These are phyloP conservation scores for Caenorhabditis doughertyi DNA, from an alignment of 2,888 invertebrate species.

Conservation along the genomic window DNA sequence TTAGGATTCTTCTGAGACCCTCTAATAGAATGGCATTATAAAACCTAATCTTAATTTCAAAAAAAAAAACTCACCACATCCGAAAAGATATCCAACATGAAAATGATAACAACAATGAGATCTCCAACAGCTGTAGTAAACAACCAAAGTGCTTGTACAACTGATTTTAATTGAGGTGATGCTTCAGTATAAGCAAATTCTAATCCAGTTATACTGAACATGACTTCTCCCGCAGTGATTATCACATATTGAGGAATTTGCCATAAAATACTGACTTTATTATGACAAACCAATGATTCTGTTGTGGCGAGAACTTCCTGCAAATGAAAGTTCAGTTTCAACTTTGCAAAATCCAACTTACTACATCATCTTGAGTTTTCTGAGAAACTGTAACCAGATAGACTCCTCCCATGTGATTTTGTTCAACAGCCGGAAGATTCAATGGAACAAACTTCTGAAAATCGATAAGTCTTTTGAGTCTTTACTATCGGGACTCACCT, in stretches of 20 bases:
- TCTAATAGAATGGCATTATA: too few relatives aligned
- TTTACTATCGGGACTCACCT: background rate
- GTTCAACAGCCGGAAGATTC: constrained; percentile 1
- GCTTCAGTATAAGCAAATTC: constrained; percentile 85
- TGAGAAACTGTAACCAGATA: constrained; percentile 46
- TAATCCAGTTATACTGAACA: constrained; percentile 84
- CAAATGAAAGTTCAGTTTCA: background rate
- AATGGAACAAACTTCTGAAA: constrained; percentile 25
- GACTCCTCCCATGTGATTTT: constrained; percentile 62
- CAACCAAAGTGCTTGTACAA: constrained; percentile 93
- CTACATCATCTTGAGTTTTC: constrained; percentile 21
- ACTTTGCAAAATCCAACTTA: background rate
- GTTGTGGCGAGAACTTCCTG: constrained; percentile 42
- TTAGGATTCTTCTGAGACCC: too few relatives aligned
- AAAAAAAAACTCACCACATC: constrained; percentile 63
- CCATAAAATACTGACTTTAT: constrained; percentile 73
- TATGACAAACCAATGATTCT: constrained; percentile 64
- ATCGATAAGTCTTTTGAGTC: background rate
- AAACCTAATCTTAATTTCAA: background rate
- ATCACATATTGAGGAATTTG: constrained; percentile 84
- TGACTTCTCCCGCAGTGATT: constrained; percentile 84
- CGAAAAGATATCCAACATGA: constrained; percentile 63
- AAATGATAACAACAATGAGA: constrained; percentile 89
- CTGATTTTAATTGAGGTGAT: constrained; percentile 93
- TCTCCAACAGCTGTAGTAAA: constrained; percentile 95